Conservation (phyloP, 2,888 invertebrate species). For the Chrysolina americana region DNA sequence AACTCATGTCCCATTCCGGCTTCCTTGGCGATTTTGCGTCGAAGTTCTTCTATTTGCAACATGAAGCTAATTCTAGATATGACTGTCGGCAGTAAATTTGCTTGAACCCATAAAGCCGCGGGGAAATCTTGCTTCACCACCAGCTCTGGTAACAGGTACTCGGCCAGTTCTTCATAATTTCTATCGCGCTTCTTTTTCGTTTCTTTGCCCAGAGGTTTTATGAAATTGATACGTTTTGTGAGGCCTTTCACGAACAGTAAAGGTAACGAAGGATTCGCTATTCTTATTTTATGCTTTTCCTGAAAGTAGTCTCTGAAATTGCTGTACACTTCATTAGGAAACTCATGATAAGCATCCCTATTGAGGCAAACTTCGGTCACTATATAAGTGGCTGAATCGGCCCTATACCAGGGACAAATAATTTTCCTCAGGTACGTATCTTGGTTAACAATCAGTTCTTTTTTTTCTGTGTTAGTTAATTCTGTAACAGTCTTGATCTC, state of each 20-base stretch:
- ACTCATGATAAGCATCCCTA: conserved; percentile 76
- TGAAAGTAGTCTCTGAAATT: conserved; percentile 84
- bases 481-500: conserved; percentile 67
- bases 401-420: conserved; percentile 87
- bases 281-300: conserved; percentile 79
- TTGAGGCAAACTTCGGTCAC: conserved; percentile 77
- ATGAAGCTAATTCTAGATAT: conserved; percentile 83
- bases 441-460: conserved; percentile 71
- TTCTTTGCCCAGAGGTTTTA: conserved; percentile 65
- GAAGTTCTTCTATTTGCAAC: conserved; percentile 82
- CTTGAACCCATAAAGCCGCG: conserved; percentile 87
- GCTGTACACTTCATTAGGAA: conserved; percentile 75
- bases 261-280: conserved; percentile 80
- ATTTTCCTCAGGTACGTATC: conserved; percentile 81
- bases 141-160: conserved; percentile 90
- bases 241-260: conserved; percentile 85
- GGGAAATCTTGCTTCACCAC: conserved; percentile 82
- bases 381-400: conserved; percentile 70
- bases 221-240: conserved; percentile 74
- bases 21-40: conserved; percentile 22
- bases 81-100: conserved; percentile 86
- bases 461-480: conserved; percentile 71
- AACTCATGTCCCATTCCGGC: conserved; percentile 64
- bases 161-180: conserved; percentile 73
- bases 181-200: conserved; percentile 68